Conservation (phyloP, 2,113 vertebrate genomes). For the Hyla sarda region DNA sequence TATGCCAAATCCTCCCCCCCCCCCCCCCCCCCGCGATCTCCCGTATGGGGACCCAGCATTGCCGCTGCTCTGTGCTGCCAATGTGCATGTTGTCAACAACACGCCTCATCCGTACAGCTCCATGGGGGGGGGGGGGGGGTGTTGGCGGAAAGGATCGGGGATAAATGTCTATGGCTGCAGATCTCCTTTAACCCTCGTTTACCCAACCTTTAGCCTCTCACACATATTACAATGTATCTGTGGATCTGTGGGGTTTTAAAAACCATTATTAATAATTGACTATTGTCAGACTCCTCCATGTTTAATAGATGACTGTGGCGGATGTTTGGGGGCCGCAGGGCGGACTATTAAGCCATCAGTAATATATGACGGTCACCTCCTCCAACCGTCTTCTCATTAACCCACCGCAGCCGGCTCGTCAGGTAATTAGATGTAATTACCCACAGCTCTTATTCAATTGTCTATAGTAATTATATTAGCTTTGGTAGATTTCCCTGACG, state of each 20-base stretch:
- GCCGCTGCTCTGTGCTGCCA: too few relatives aligned
- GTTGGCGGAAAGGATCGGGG: too few relatives aligned
- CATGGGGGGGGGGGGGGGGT: too few relatives aligned
- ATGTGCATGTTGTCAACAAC: too few relatives aligned
- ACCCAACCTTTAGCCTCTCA: neutral
- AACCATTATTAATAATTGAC: neutral
- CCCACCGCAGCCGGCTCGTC: neutral
- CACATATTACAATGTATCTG: neutral
- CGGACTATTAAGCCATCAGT: conserved; percentile 3
- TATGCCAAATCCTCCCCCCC: too few relatives aligned
- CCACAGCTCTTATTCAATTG: neutral
- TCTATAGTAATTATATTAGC: neutral
- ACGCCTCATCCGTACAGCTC: too few relatives aligned
- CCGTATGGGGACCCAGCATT: too few relatives aligned
- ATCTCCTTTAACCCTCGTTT: too few relatives aligned
- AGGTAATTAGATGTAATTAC: conserved; percentile 42
- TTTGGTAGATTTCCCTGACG: neutral
- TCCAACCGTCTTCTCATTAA: neutral
- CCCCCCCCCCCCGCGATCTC: too few relatives aligned
- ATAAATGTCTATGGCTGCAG: too few relatives aligned
- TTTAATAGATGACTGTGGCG: conserved; percentile 21
- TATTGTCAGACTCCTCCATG: conserved; percentile 10
- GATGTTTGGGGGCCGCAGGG: neutral
- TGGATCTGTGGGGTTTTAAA: neutral
- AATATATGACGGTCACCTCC: conserved; percentile 11